A percentile compares a stretch with the other conserved stretches of the same genome.
phyloP scores from a whole-genome alignment of 2,888 invertebrate species.

The Hydraecia micacea region DNA sequence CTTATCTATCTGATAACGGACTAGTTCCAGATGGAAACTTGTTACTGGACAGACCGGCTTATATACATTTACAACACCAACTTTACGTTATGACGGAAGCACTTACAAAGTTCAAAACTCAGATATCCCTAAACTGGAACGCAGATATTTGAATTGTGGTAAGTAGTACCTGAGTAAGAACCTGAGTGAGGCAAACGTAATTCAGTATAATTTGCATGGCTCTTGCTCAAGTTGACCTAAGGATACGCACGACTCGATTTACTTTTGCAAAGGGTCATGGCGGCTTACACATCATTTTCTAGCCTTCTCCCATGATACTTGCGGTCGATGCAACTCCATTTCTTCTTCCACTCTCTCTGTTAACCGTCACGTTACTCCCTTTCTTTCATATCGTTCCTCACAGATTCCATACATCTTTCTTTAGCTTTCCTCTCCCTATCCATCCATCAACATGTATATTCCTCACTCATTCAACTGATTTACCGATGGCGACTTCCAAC shows the following conservation, averaged over 20 bases:
- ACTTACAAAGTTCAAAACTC: neutral
- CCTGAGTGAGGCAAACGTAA: neutral
- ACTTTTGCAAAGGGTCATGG: neutral
- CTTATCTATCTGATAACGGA: constrained; percentile 1
- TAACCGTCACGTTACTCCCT: too few species aligned
- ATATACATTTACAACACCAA: neutral
- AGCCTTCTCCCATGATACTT: too few species aligned
- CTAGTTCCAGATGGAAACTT: neutral
- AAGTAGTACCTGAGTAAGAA: neutral
- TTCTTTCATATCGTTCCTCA: neutral
- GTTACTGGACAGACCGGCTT: too few species aligned
- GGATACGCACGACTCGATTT: neutral
- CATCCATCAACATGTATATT: neutral
- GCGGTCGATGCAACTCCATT: too few species aligned
- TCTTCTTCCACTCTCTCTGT: too few species aligned
- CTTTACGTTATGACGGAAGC: neutral
- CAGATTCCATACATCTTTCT: neutral
- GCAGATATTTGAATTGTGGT: neutral
- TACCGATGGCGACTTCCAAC: neutral
- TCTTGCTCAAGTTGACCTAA: too few species aligned
- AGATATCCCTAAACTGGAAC: neutral
- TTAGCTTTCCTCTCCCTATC: neutral
- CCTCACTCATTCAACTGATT: neutral
- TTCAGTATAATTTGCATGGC: too few species aligned
- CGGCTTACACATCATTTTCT: neutral